Evolutionary conservation across 2,113 vertebrate species (phyloP).

Genomic region (Phylloscopus trochilus): DNA sequence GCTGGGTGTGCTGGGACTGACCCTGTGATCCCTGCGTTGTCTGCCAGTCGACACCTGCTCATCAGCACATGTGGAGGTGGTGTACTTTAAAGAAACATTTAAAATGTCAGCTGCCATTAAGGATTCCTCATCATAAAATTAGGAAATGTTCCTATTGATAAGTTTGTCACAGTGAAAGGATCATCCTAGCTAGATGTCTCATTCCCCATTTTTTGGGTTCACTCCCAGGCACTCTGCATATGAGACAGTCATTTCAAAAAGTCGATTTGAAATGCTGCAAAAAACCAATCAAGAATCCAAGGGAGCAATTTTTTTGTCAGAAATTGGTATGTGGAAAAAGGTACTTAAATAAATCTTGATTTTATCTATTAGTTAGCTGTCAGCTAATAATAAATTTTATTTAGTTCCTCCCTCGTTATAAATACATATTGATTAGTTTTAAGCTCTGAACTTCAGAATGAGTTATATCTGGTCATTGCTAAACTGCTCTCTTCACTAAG

Average conservation of each 20-base stretch:
- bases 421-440: slow-evolving; percentile 83
- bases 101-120: neutral
- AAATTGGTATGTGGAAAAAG: slow-evolving; percentile 31
- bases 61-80: neutral
- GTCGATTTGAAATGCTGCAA: neutral
- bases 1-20: neutral
- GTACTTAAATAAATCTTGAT: slow-evolving; percentile 46
- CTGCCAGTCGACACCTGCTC: neutral
- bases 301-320: slow-evolving; percentile 12
- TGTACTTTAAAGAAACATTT: neutral
- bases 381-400: slow-evolving; percentile 61
- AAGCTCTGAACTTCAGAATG: slow-evolving; percentile 76
- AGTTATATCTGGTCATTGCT: slow-evolving; percentile 76
- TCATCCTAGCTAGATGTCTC: neutral
- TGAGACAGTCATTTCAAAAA: neutral
- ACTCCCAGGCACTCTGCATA: neutral
- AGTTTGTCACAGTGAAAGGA: neutral
- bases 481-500: slow-evolving; percentile 74
- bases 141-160: neutral
- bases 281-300: neutral
- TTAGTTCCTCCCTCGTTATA: slow-evolving; percentile 67
- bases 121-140: neutral
- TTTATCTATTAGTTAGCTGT: slow-evolving; percentile 66
- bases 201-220: neutral
- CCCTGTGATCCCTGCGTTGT: neutral